These are phyloP conservation scores for Sarcophaga subvicina DNA, from an alignment of 2,888 invertebrate genomes.

Conservation along the genomic window DNA sequence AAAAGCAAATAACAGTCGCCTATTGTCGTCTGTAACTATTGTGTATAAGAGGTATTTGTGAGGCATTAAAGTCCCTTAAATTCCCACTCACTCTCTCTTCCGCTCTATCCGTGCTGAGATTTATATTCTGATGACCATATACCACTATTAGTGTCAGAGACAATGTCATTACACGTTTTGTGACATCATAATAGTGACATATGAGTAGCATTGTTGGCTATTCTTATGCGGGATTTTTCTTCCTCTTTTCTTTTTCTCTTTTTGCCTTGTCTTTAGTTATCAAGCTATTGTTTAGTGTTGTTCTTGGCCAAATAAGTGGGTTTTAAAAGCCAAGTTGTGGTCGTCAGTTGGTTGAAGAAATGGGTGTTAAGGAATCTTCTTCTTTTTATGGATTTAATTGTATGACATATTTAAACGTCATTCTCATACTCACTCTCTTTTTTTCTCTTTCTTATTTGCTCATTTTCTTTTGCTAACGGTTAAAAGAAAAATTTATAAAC, in stretches of 20 bases:
- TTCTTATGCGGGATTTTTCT: not conserved
- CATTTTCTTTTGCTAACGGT: no score
- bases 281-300: not conserved
- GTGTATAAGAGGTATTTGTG: slow-evolving; percentile 28
- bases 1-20: not conserved
- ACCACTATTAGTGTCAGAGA: slow-evolving; percentile 40
- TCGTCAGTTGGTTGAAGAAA: not conserved
- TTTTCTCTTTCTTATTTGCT: not conserved
- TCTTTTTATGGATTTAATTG: slow-evolving; percentile 31
- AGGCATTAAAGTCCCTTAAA: slow-evolving; percentile 25
- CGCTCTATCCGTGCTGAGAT: not conserved
- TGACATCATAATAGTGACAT: slow-evolving; percentile 61
- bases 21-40: slow-evolving; percentile 3
- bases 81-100: no score
- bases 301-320: not conserved
- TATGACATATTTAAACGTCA: slow-evolving; percentile 17
- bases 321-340: not conserved
- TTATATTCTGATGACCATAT: not conserved
- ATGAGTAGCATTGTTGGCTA: slow-evolving; percentile 30
- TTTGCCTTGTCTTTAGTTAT: not conserved
- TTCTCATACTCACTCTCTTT: not conserved
- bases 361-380: slow-evolving; percentile 38
- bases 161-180: slow-evolving; percentile 59
- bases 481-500: no score
- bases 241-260: not conserved